These are phyloP conservation scores for Pachymerium ferrugineum DNA, from an alignment of 2,888 invertebrate species.

Conservation along the genomic window DNA sequence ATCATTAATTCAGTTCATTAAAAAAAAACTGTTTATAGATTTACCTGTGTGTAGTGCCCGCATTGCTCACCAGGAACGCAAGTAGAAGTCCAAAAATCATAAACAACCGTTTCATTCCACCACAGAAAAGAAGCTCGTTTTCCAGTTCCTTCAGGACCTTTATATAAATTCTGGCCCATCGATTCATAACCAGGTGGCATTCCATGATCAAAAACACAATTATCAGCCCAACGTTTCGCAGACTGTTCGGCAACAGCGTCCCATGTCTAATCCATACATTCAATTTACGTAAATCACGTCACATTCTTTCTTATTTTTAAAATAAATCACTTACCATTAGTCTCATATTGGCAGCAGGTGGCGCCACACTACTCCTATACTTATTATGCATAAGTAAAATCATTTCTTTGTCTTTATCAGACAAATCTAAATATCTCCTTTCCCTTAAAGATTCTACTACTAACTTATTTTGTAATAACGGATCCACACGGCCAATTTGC, in stretches of 20 bases:
- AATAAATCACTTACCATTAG: background rate
- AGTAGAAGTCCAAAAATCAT: background rate
- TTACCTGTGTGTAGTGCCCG: background rate
- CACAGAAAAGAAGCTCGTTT: background rate
- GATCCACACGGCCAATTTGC: too few species aligned
- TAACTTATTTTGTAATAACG: too few species aligned
- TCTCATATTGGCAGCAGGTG: slow-evolving; percentile 14
- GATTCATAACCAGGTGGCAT: background rate
- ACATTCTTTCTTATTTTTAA: background rate
- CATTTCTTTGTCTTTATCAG: background rate
- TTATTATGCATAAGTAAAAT: background rate
- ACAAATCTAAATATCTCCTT: background rate
- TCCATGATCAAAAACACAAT: background rate
- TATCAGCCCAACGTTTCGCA: background rate
- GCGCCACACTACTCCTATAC: background rate
- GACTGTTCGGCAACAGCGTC: background rate
- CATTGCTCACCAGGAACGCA: background rate
- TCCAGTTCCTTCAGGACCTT: background rate
- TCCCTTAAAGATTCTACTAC: background rate
- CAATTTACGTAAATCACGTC: background rate
- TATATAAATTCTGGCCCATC: background rate
- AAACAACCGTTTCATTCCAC: background rate
- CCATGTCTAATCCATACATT: background rate
- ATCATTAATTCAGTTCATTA: background rate
- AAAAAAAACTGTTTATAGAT: background rate